phyloP scores from a whole-genome alignment of 2,888 invertebrate species.

The Scotopteryx bipunctaria region DNA sequence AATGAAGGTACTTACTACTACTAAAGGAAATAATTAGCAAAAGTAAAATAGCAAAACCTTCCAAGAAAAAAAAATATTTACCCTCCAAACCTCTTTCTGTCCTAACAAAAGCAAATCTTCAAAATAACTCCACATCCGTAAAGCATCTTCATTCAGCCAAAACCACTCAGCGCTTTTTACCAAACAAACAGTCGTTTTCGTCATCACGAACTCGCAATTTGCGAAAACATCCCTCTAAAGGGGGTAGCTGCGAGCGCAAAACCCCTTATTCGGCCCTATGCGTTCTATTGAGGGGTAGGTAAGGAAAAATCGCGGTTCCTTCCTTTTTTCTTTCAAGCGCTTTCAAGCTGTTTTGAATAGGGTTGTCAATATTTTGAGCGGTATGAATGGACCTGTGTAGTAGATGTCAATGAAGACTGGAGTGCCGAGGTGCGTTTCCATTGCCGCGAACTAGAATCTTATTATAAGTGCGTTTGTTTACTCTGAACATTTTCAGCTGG shows the following conservation, averaged over 20 bases:
- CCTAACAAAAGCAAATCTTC: slow-evolving; percentile 22
- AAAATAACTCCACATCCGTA: slow-evolving; percentile 22
- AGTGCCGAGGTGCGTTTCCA: slow-evolving; percentile 60
- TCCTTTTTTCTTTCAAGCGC: slow-evolving; percentile 67
- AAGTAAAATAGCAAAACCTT: slow-evolving; percentile 1
- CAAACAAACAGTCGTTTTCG: slow-evolving; percentile 42
- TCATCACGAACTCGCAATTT: slow-evolving; percentile 60
- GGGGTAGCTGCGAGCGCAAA: slow-evolving; percentile 39
- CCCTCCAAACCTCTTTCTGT: slow-evolving; percentile 3
- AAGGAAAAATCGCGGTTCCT: slow-evolving; percentile 73
- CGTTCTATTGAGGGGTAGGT: slow-evolving; percentile 65
- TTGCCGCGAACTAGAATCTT: slow-evolving; percentile 31
- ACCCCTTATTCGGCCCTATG: slow-evolving; percentile 37
- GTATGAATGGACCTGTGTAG: slow-evolving; percentile 70
- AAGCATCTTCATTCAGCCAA: slow-evolving; percentile 34
- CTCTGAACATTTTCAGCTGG: not conserved
- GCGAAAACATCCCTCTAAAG: slow-evolving; percentile 57
- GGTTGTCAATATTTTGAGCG: slow-evolving; percentile 81
- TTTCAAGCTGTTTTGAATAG: slow-evolving; percentile 70
- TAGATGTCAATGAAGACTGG: slow-evolving; percentile 70
- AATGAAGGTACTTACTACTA: too few species aligned
- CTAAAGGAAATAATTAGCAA: too few species aligned
- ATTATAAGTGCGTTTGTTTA: not conserved
- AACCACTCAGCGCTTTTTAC: slow-evolving; percentile 39
- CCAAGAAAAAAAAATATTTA: not conserved